Evolutionary conservation across 1,140 invertebrate genomes (phyloP).

Genomic region (Mizuhopecten yessoensis): DNA sequence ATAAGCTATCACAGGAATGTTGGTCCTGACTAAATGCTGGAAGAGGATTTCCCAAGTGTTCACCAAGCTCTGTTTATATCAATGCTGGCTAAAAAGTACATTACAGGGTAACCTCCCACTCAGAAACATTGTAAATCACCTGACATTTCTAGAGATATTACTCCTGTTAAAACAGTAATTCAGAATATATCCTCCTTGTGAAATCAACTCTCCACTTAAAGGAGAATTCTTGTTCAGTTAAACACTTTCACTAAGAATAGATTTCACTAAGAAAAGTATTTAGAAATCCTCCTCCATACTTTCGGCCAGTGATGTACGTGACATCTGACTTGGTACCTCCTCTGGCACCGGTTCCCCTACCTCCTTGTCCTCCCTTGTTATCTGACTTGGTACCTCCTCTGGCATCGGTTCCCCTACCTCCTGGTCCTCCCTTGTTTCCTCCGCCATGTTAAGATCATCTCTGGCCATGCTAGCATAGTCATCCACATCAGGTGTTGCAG

Average conservation of each 20-base stretch:
- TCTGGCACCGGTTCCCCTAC: background rate
- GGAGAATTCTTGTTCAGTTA: too few species aligned
- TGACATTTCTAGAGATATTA: background rate
- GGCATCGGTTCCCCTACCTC: background rate
- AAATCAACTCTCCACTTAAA: too few species aligned
- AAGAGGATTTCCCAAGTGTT: too few species aligned
- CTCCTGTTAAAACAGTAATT: too few species aligned
- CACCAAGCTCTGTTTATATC: background rate
- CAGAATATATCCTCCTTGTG: too few species aligned
- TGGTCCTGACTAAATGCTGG: too few species aligned
- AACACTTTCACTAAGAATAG: too few species aligned
- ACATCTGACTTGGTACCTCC: background rate
- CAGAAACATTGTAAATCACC: background rate
- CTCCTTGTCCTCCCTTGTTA: too few species aligned
- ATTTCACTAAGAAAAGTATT: background rate
- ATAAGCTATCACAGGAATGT: too few species aligned
- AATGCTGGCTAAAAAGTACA: background rate
- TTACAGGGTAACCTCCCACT: background rate
- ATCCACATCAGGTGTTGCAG: constrained; percentile 58
- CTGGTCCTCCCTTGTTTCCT: background rate
- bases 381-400: background rate
- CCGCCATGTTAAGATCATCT: background rate
- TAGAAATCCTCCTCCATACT: constrained; percentile 26
- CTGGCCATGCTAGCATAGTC: constrained; percentile 32
- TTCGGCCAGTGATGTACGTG: background rate